Base-by-base conservation (phyloP, 1,140 invertebrate genomes). In the Camponotus vicinus region DNA sequence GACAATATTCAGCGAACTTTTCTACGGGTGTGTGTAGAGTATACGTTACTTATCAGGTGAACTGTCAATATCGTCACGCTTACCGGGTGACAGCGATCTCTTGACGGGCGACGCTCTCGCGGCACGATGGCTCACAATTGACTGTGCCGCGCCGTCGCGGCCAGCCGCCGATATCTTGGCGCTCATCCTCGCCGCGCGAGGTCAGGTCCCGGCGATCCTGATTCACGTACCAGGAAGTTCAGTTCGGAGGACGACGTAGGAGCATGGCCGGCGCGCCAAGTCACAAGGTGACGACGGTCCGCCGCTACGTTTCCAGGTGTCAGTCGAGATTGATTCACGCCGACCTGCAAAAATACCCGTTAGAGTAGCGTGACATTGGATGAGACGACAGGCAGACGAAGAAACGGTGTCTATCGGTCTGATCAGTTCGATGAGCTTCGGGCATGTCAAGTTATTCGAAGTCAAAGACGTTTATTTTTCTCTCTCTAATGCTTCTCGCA, bases 171-270 rank as follows among this genome's bases (percentile, higher is more conserved):
- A 93, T 92, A 93, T 92, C 91, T 92, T 91, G 52, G 91, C 91
- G 73, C 92, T 93, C 92, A 93, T 93, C 91, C 88, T 92, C 76
- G 87, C 9, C 59, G 49, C 45, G 9, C 69, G 69, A 70, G 86
- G 85, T 69, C 78, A 6, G 18, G 6, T 89, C 86, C 91, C 84
- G 69, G 82, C 34, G 67, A 86, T 89, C 90, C 91, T 93, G 92
- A 93, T 80, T 93, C 92, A 93, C 89, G 90, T 90, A 92, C 88
- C 90, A 89, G 90, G 90, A 93, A 93, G 91, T 85, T 42, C 37
- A 75, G 37, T 63, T 37, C 79, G 87, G 83, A 92, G 92, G 91
- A 92, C 88, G 63, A 90, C 79, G 85, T 52, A 52, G n/a, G 63
- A 70, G 37, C 89, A 90, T 90, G 27, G 49, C 64, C 79, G 55